Evolutionary conservation across 2,113 vertebrate species (phyloP).

Genomic region (Alligator mississippiensis): DNA sequence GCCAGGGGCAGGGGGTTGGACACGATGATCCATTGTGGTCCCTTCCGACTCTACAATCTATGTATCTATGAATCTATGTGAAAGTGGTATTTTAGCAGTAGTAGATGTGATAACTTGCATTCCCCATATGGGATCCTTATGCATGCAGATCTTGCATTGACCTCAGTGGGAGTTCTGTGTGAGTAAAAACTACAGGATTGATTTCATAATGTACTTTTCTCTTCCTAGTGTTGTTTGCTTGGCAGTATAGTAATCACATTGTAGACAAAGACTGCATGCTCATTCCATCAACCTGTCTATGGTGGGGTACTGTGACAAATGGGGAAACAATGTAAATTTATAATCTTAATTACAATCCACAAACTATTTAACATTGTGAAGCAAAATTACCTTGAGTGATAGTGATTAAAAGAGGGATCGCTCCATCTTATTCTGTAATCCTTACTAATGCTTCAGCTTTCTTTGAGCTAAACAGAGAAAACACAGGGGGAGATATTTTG

Average conservation of each 20-base stretch:
- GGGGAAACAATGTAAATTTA: neutral
- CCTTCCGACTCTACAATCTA: no score
- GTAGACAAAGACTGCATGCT: neutral
- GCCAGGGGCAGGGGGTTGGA: no score
- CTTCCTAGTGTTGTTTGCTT: neutral
- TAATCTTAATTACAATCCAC: constrained; percentile 15
- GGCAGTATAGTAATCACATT: neutral
- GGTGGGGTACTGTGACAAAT: neutral
- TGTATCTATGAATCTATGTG: neutral
- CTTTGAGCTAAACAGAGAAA: constrained; percentile 33
- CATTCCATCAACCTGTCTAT: neutral
- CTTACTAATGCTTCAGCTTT: constrained; percentile 30
- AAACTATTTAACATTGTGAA: constrained; percentile 1
- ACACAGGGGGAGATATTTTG: constrained; percentile 47
- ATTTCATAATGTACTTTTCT: neutral
- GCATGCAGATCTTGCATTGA: neutral
- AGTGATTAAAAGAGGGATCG: constrained; percentile 13
- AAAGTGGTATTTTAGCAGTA: neutral
- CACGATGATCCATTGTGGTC: no score
- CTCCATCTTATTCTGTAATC: neutral
- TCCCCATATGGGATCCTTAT: neutral
- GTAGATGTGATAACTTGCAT: neutral
- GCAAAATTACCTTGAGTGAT: neutral
- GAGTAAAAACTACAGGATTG: neutral
- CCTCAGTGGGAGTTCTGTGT: neutral